Base-by-base conservation (phyloP, 2,113 vertebrate species). In the Tachysurus fulvidraco region DNA sequence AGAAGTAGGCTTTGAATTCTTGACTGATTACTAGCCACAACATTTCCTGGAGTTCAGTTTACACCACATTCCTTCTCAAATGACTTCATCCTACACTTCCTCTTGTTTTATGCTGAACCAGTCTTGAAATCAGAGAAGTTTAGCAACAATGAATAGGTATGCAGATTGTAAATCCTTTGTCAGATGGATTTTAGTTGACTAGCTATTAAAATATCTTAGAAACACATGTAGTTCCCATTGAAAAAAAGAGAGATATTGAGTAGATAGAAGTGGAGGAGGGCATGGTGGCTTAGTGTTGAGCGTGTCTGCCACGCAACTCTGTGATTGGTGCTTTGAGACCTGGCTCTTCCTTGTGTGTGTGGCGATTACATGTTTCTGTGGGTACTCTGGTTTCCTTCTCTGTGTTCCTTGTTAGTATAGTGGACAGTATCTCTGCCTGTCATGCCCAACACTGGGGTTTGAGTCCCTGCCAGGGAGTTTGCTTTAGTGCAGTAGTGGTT, bases 41-140 rank as follows among this genome's bases (percentile, higher is more conserved):
- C 9, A 86, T 59, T 86, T 86, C 62, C 85, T 69, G 62, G 60
- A 65, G 17, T 25, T 55, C 14, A 46, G 71, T 36, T 36, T 41
- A 60, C 44, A 81, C 4, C 36, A 44, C 83, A 65, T 77, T 85
- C 30, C 11, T 76, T 30, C 76, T 36, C 46, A 69, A 9, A 65
- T 1, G 21, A 7, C 57, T 71, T 67, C 57, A 30, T 67, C 76
- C 67, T 57, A 19, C 12, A 85, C 84, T 85, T 85, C 74, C 74
- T 78, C 41, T 41, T 65, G 83, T 76, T 65, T 36, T 69, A 54
- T 6, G 50, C 30, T 14, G 28, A 12, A 10, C 28, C 8, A 69
- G 30, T 19, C 30, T 28, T 69, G 46, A 54, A 77, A 54, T 77
- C 25, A 28, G 74, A 77, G 74, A 11, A 14, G 46, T 28, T 52